Evolutionary conservation across 2,888 invertebrate species (phyloP).

Genomic region (Deladenus siricidicola): DNA sequence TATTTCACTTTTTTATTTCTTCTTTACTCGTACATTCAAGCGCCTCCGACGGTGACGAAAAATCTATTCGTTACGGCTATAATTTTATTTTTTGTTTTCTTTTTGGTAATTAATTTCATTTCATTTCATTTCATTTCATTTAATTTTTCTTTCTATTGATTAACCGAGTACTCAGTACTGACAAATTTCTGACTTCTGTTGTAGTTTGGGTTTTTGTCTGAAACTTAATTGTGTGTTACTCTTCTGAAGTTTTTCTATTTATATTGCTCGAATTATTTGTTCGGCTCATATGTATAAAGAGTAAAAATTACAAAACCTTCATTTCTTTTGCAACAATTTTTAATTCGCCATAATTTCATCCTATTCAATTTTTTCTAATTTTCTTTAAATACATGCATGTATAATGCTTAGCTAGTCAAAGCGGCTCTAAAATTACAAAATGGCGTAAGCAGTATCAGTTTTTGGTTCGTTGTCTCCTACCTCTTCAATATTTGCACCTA

Average conservation of each 20-base stretch:
- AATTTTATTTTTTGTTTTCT: constrained; percentile 37
- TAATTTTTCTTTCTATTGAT: too few relatives aligned
- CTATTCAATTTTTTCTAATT: not conserved
- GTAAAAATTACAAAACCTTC: too few relatives aligned
- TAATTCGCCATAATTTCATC: not conserved
- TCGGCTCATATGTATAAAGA: too few relatives aligned
- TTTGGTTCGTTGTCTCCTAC: constrained; percentile 45
- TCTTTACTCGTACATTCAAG: constrained; percentile 46
- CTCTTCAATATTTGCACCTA: constrained; percentile 45
- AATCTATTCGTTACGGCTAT: constrained; percentile 38
- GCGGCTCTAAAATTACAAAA: constrained; percentile 37
- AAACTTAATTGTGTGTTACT: too few relatives aligned
- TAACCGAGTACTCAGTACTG: too few relatives aligned
- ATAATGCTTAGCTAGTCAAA: constrained; percentile 38
- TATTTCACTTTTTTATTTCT: constrained; percentile 48
- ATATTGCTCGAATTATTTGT: too few relatives aligned
- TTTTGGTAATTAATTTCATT: too few relatives aligned
- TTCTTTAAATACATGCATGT: constrained; percentile 5
- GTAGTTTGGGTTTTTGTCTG: too few relatives aligned
- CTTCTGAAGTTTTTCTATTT: too few relatives aligned
- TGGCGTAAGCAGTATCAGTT: constrained; percentile 26
- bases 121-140: too few relatives aligned
- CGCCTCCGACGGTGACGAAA: constrained; percentile 26
- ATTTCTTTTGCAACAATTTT: too few relatives aligned
- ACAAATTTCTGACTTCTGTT: too few relatives aligned